Conservation (phyloP, 2,797 vertebrate species). For the Prunella strophiata region DNA sequence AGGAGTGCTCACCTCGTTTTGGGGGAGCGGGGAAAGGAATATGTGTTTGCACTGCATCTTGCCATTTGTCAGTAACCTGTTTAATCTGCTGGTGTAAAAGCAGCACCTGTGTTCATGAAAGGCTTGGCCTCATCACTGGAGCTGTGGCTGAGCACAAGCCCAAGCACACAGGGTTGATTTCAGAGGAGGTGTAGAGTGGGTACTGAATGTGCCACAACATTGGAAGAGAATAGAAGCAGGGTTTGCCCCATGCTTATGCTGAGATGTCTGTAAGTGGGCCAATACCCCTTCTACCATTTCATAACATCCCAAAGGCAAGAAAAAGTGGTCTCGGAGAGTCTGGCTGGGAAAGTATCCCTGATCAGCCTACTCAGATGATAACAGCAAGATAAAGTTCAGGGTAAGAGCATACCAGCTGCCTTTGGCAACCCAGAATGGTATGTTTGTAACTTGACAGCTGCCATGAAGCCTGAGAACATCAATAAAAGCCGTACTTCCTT, state of each 20-base stretch:
- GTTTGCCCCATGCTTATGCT: neutral
- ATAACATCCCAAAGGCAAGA: neutral
- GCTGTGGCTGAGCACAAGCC: neutral
- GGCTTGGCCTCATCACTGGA: neutral
- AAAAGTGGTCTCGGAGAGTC: neutral
- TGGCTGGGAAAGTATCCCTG: neutral
- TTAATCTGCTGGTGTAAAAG: neutral
- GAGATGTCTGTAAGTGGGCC: neutral
- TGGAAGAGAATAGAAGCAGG: neutral
- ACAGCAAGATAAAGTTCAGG: neutral
- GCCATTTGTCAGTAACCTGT: neutral
- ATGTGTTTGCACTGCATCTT: rapidly evolving
- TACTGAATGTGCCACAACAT: neutral
- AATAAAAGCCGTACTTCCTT: neutral
- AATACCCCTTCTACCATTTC: neutral
- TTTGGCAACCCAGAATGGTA: neutral
- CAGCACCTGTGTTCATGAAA: neutral
- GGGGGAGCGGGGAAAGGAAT: neutral
- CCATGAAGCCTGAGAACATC: constrained; percentile 10
- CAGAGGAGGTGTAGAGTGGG: rapidly evolving
- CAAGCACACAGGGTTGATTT: rapidly evolving
- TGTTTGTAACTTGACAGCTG: constrained; percentile 22
- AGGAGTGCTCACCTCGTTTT: neutral
- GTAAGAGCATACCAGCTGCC: neutral
- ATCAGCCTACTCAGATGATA: neutral